Conservation (phyloP, 2,888 invertebrate species). For the Tortrix viridana region DNA sequence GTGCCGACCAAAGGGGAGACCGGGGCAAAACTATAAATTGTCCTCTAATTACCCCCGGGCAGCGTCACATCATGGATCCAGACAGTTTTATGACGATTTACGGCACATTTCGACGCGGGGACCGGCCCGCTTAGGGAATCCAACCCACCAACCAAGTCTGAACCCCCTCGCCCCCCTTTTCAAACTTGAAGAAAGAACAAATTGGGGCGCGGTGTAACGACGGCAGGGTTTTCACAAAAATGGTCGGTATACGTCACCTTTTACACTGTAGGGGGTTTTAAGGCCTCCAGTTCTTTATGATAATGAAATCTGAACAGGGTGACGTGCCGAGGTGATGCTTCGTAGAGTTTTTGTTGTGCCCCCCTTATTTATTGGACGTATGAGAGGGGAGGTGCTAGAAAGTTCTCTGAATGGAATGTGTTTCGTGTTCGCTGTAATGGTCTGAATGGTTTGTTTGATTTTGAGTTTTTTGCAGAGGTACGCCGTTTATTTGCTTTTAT, state of each 20-base stretch:
- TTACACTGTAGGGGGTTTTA: slow-evolving; percentile 77
- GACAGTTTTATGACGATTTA: slow-evolving; percentile 89
- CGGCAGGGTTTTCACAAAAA: slow-evolving; percentile 40
- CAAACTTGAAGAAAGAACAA: slow-evolving; percentile 30
- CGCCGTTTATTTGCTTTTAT: neutral
- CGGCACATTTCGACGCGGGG: slow-evolving; percentile 82
- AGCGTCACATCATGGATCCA: slow-evolving; percentile 89
- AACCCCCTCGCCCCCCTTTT: slow-evolving; percentile 46
- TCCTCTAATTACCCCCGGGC: slow-evolving; percentile 85
- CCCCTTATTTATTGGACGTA: slow-evolving; percentile 82
- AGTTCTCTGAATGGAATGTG: slow-evolving; percentile 76
- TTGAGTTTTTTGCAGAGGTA: slow-evolving; percentile 22
- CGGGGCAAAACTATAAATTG: slow-evolving; percentile 77
- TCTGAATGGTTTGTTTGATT: slow-evolving; percentile 48
- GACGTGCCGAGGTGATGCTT: slow-evolving; percentile 82
- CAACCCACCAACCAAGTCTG: slow-evolving; percentile 58
- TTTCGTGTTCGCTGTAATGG: slow-evolving; percentile 69
- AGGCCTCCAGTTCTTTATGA: slow-evolving; percentile 84
- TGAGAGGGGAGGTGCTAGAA: slow-evolving; percentile 70
- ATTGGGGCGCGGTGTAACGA: slow-evolving; percentile 30
- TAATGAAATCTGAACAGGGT: slow-evolving; percentile 85
- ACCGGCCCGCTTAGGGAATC: slow-evolving; percentile 70
- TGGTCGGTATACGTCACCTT: slow-evolving; percentile 58
- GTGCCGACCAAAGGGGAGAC: slow-evolving; percentile 37
- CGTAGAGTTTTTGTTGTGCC: slow-evolving; percentile 81